phyloP scores from a whole-genome alignment of 2,113 vertebrate species.

The Ameiurus melas region DNA sequence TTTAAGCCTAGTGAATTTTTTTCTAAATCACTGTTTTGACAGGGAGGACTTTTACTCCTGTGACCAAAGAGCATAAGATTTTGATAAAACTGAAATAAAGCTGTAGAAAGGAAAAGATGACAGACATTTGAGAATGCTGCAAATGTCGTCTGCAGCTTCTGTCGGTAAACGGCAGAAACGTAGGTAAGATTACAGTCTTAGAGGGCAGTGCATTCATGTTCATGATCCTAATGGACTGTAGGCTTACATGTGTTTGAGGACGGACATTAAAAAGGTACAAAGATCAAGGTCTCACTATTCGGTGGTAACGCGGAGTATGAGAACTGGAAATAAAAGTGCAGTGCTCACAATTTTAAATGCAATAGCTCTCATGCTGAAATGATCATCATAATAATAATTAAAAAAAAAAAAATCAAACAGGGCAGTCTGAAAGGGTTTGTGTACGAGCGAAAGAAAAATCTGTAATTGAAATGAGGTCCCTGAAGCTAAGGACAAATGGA shows the following conservation, averaged over 20 bases:
- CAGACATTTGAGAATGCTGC: background rate
- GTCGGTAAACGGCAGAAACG: slow-evolving; percentile 17
- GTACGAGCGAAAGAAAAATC: slow-evolving; percentile 35
- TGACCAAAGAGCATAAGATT: background rate
- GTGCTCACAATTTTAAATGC: slow-evolving; percentile 42
- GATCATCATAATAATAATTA: background rate
- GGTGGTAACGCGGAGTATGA: slow-evolving; percentile 43
- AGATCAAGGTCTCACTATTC: slow-evolving; percentile 55
- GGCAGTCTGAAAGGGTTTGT: slow-evolving; percentile 3
- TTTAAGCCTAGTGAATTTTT: background rate
- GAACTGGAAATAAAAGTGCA: slow-evolving; percentile 44
- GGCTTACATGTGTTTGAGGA: slow-evolving; percentile 25
- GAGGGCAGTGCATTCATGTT: slow-evolving; percentile 39
- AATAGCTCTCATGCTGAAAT: slow-evolving; percentile 19
- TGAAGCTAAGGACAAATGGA: slow-evolving; percentile 25
- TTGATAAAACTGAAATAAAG: background rate
- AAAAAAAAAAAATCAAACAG: slow-evolving; percentile 25
- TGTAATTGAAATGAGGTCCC: slow-evolving; percentile 51
- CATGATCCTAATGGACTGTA: slow-evolving; percentile 42
- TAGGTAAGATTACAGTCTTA: slow-evolving; percentile 37
- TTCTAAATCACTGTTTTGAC: background rate
- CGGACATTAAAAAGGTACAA: slow-evolving; percentile 54
- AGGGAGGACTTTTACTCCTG: background rate
- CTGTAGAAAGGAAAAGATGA: background rate
- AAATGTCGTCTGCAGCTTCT: slow-evolving; percentile 22